Conservation (phyloP, 2,113 vertebrate genomes). For the Alectura lathami region DNA sequence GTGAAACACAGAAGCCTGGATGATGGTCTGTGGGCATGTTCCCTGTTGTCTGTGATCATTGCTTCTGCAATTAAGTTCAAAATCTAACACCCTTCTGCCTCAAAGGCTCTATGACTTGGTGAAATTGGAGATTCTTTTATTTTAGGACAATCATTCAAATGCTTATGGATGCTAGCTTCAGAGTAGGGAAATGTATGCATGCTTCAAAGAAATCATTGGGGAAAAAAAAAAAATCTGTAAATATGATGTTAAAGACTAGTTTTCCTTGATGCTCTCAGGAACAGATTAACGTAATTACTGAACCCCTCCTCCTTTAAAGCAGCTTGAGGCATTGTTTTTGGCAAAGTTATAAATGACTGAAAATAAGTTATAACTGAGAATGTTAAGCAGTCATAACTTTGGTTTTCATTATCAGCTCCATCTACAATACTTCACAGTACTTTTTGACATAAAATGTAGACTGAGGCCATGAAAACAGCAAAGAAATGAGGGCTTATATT, state of each 20-base stretch:
- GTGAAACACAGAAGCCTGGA: not conserved
- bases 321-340: conserved; percentile 54
- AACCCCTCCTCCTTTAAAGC: conserved; percentile 18
- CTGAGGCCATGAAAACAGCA: conserved; percentile 24
- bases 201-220: not conserved
- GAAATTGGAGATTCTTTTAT: not conserved
- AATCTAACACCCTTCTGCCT: not conserved
- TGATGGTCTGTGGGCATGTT: not conserved
- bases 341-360: conserved; percentile 48
- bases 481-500: not conserved
- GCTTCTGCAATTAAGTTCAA: not conserved
- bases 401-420: conserved; percentile 22
- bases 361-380: conserved; percentile 26
- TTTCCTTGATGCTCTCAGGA: conserved; percentile 44
- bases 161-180: not conserved
- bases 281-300: conserved; percentile 55
- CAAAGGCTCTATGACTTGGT: not conserved
- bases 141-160: not conserved
- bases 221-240: not conserved
- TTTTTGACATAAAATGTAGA: conserved; percentile 31
- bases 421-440: conserved; percentile 24
- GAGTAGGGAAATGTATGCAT: not conserved
- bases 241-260: not conserved
- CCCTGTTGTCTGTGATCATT: not conserved
- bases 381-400: conserved; percentile 4